Evolutionary conservation across 2,113 vertebrate genomes (phyloP).

Genomic region (Recurvirostra avosetta): DNA sequence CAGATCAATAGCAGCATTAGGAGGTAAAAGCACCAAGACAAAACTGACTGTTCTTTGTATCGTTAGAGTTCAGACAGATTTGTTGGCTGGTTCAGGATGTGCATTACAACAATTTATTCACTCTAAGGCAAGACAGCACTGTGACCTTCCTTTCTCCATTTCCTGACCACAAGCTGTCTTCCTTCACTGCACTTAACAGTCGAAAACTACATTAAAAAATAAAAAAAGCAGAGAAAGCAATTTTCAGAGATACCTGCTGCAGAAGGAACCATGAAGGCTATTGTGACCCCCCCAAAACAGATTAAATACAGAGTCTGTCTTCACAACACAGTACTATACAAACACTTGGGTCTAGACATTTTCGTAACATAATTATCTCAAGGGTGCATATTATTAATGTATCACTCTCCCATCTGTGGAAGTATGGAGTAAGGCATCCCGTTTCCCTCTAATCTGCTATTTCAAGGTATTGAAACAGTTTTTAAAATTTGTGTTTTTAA

Average conservation of each 20-base stretch:
- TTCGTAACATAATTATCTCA: background rate
- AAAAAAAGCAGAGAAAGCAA: background rate
- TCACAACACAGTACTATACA: background rate
- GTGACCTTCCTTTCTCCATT: background rate
- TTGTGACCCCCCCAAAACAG: fast-evolving
- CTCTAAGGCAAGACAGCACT: background rate
- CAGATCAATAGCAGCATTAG: background rate
- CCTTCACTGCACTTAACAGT: background rate
- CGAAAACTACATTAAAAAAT: background rate
- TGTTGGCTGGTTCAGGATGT: fast-evolving
- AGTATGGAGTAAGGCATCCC: background rate
- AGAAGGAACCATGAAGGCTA: background rate
- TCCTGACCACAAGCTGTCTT: background rate
- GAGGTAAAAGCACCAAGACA: background rate
- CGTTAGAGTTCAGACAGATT: background rate
- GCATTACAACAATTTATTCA: background rate
- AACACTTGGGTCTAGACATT: background rate
- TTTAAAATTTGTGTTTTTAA: background rate
- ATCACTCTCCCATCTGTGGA: background rate
- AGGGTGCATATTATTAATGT: fast-evolving
- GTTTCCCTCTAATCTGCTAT: background rate
- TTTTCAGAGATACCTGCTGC: background rate
- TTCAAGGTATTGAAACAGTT: background rate
- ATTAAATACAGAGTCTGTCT: background rate
- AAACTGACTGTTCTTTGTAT: too few relatives aligned